Conservation (phyloP, 2,888 invertebrate genomes). For the Cheilosia pagana region DNA sequence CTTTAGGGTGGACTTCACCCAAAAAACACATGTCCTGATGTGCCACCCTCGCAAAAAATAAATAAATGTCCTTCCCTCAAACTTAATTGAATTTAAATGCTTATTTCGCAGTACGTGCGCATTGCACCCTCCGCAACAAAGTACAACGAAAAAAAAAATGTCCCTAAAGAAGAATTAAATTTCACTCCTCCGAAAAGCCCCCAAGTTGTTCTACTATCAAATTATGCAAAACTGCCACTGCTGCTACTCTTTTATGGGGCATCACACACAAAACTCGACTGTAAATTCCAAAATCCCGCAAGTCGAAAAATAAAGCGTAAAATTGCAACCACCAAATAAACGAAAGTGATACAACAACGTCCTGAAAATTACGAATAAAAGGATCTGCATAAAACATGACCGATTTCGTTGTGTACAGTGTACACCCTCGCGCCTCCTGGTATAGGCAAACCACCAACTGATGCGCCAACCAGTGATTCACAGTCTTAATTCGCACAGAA, state of each 20-base stretch:
- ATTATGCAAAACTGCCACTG: constrained; percentile 62
- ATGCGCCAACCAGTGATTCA: constrained; percentile 41
- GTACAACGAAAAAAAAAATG: background rate
- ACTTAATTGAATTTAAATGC: constrained; percentile 45
- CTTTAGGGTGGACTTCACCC: too few species aligned
- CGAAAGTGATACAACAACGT: constrained; percentile 47
- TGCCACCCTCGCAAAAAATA: background rate
- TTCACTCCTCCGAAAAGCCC: constrained; percentile 26
- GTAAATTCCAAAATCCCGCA: constrained; percentile 61
- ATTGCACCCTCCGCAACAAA: constrained; percentile 10
- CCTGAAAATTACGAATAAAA: constrained; percentile 47
- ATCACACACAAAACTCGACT: constrained; percentile 43
- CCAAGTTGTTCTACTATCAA: constrained; percentile 50
- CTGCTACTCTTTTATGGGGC: constrained; percentile 5
- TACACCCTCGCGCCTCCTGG: too few species aligned
- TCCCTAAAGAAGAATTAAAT: constrained; percentile 22
- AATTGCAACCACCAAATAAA: constrained; percentile 66
- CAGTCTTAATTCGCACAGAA: constrained; percentile 65
- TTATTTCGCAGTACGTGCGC: constrained; percentile 44
- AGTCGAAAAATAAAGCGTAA: constrained; percentile 55
- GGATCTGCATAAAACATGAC: constrained; percentile 57
- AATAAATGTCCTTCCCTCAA: constrained; percentile 29
- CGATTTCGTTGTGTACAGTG: background rate
- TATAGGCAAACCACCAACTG: constrained; percentile 10
- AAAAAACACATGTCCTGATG: background rate